Evolutionary conservation across 2,888 invertebrate species (phyloP), one percentile per base, ranked within the genome.

Genomic region (Clivina fossor): DNA sequence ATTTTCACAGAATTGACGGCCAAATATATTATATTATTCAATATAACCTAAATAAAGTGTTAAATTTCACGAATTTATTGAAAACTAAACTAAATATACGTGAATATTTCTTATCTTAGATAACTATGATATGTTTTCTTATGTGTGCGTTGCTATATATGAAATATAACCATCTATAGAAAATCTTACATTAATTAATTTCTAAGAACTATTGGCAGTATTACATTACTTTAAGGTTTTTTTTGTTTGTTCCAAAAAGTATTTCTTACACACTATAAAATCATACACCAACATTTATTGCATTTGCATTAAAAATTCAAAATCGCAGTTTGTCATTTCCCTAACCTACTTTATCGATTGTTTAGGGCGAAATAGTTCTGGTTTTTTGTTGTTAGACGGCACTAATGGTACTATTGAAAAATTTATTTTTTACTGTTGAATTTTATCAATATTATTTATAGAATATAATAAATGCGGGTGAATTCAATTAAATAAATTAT

Each of bases 131-230:
- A 37, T 48, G 35, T 32, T n/a, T 26, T 9, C 13, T 9, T 40
- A 28, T 22, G 49, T 49, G 49, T 30, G 28, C 4, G 28, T 18
- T 28, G n/a, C n/a, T 30, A 19, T n/a, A 24, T 49, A 37, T 26
- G 37, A 49, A 26, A 38, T 26, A 24, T 49, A 51, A 4, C 24
- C 28, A 43, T 19, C 53, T 53, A 53, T 53, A 43, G 53, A 44
- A 53, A 44, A 53, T 58, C 56, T 48, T 59, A 59, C 41, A 58
- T 58, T 51, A 22, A 30, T 58, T 47, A 32, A 32, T 43, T 37
- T 51, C 56, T 47, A 37, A 47, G 57, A 57, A 54, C 59, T 59
- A 59, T 59, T 59, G 59, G 59, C 59, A 59, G 59, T 59, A 54
- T 59, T 57, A 38, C 32, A 26, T 32, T 49, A 38, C 28, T 13